Evolutionary conservation across 2,113 vertebrate species (phyloP), one percentile per base, ranked within the genome.

Genomic region (Pseudorectes ferrugineus): DNA sequence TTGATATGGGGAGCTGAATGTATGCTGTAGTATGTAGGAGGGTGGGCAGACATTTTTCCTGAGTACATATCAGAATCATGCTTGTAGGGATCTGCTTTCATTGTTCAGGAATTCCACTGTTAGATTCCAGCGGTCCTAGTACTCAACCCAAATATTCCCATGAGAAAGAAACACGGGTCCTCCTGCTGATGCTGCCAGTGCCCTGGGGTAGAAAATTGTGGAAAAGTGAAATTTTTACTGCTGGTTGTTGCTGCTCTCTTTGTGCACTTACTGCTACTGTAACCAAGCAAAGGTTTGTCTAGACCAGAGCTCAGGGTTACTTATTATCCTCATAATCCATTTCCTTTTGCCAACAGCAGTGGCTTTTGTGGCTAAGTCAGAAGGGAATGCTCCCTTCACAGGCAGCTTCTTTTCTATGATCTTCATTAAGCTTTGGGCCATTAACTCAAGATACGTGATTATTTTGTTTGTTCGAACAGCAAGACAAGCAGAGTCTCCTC

Each of bases 401-500:
- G 76, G 80, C 89, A 95, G 83, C 85, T 82, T 90, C 77, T 95
- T 94, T 93, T 67, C 91, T 90, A 12, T 85, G 84, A 80, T 96
- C 79, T 96, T 96, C 93, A 92, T 97, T 95, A 96, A 94, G 82
- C 90, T 93, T 85, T 95, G 94, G 93, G 72, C 94, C 90, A 84
- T 96, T 96, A 96, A 81, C 85, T 94, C 55, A 92, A 96, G 90
- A 94, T 76, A 57, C 25, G 6, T 92, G 90, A 95, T 96, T 89
- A 93, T 92, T 96, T 96, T 95, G 88, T 97, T 96, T 95, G 93
- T 95, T 96, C 4, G 0, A 95, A 88, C 72, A 93, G 92, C 85
- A 88, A 95, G 94, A 95, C 85, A 77, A 90, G 94, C 92, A 74
- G 84, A 93, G 43, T 83, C 78, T 96, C 89, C 85, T 96, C 82